phyloP scores from a whole-genome alignment of 2,113 vertebrate genomes.

The Phaethornis superciliosus region DNA sequence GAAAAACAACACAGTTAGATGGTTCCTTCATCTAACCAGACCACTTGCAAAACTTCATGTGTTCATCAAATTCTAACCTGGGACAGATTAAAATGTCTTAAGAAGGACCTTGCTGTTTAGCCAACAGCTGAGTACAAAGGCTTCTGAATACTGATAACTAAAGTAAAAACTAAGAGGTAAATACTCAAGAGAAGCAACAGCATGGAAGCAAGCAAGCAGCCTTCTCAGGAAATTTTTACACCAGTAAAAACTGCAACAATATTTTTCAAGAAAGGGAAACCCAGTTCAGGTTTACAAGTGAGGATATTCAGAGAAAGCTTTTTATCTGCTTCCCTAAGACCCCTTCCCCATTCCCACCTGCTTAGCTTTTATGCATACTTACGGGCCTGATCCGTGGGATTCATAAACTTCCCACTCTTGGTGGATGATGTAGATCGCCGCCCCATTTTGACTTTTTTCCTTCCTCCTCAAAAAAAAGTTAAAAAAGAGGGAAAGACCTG shows the following conservation, averaged over 20 bases:
- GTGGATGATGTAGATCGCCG: conserved; percentile 98
- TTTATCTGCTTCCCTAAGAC: neutral
- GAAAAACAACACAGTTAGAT: neutral
- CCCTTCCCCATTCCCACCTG: neutral
- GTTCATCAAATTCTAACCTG: neutral
- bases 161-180: neutral
- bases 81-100: neutral
- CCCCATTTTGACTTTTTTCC: conserved; percentile 84
- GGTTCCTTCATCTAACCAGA: neutral
- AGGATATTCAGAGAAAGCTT: neutral
- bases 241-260: neutral
- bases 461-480: neutral
- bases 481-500: conserved; percentile 23
- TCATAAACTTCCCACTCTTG: conserved; percentile 99
- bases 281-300: neutral
- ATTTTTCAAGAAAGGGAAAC: neutral
- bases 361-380: conserved; percentile 69
- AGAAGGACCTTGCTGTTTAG: neutral
- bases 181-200: neutral
- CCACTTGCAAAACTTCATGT: neutral
- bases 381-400: conserved; percentile 98
- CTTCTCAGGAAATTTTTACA: neutral
- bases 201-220: neutral
- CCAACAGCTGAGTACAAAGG: neutral
- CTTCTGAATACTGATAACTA: neutral